Percentiles rank a stretch among this genome's conserved stretches.
Evolutionary conservation across 1,140 invertebrate genomes (phyloP).

Genomic region (Aphaenogaster ashmeadi): DNA sequence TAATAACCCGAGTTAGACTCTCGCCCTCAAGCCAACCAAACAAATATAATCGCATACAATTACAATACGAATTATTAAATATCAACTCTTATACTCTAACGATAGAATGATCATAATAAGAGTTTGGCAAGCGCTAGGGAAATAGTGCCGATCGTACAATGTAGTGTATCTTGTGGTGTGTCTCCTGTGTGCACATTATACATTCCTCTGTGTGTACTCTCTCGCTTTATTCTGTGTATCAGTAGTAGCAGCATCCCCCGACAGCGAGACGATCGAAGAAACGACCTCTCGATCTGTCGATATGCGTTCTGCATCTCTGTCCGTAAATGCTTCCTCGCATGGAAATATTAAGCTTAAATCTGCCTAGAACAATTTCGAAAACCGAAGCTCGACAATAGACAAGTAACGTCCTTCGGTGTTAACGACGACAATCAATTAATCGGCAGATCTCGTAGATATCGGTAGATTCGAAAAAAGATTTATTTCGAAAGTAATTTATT

Average conservation of each 20-base stretch:
- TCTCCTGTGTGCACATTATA: conserved; percentile 17
- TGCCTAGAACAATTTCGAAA: conserved; percentile 44
- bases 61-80: conserved; percentile 87
- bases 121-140: conserved; percentile 67
- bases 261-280: not conserved
- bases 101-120: conserved; percentile 83
- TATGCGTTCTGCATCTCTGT: not conserved
- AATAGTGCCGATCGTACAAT: conserved; percentile 58
- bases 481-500: not conserved
- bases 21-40: conserved; percentile 88
- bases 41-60: conserved; percentile 87
- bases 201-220: conserved; percentile 10
- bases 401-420: conserved; percentile 19
- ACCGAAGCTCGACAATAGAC: conserved; percentile 17
- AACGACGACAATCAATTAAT: not conserved
- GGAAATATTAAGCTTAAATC: conserved; percentile 31
- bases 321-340: not conserved
- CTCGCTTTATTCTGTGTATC: not conserved
- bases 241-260: conserved; percentile 6
- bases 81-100: conserved; percentile 87
- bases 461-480: not conserved
- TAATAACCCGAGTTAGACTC: conserved; percentile 88
- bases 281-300: not conserved
- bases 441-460: not conserved
- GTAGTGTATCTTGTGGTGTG: conserved; percentile 30